Percentiles rank a stretch among this genome's conserved stretches.
These are phyloP conservation scores for Tridacna gigas DNA, from an alignment of 2,888 invertebrate species.

Conservation along the genomic window DNA sequence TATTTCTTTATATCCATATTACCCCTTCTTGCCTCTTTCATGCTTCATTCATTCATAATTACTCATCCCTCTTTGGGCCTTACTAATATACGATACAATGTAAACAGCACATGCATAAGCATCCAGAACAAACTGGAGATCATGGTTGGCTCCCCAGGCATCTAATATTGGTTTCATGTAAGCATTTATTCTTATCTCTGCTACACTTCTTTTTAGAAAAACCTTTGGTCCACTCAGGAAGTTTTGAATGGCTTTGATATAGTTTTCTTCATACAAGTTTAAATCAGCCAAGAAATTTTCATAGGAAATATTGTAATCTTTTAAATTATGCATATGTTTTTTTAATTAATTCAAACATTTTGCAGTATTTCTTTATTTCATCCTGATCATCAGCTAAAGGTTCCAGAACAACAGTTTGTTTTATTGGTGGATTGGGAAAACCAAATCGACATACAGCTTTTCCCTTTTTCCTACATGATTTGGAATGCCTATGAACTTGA, in stretches of 20 bases:
- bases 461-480: conserved; percentile 35
- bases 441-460: conserved; percentile 17
- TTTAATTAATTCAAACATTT: background rate
- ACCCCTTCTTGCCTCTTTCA: conserved; percentile 71
- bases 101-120: conserved; percentile 80
- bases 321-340: background rate
- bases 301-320: background rate
- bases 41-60: conserved; percentile 59
- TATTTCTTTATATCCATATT: conserved; percentile 63
- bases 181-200: conserved; percentile 68
- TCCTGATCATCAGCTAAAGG: background rate
- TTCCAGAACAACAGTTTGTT: background rate
- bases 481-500: conserved; percentile 53
- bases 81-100: conserved; percentile 67
- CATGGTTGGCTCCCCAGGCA: conserved; percentile 80
- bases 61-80: conserved; percentile 52
- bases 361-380: background rate
- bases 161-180: conserved; percentile 71
- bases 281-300: background rate
- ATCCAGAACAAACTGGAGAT: conserved; percentile 82
- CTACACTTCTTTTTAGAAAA: conserved; percentile 62
- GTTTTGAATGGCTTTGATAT: conserved; percentile 15
- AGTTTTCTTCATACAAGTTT: conserved; percentile 9
- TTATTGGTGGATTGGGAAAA: conserved; percentile 14
- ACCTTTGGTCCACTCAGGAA: conserved; percentile 25